These are phyloP conservation scores for Salvelinus sp. DNA, from an alignment of 2,113 vertebrate genomes.

Conservation along the genomic window DNA sequence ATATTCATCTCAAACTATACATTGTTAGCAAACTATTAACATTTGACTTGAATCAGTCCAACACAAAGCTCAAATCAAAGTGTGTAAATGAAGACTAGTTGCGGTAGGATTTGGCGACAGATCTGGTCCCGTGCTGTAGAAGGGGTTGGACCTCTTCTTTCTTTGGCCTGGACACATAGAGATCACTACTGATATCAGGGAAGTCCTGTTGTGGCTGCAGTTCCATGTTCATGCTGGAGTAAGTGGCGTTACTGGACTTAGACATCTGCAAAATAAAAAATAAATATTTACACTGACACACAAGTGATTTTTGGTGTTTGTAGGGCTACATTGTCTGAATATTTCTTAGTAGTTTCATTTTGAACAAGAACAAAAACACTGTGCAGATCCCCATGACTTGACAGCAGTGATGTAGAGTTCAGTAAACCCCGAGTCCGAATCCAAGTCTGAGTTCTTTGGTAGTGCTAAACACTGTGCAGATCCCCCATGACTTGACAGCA, in stretches of 20 bases:
- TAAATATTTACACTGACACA: background rate
- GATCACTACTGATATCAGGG: slow-evolving; percentile 9
- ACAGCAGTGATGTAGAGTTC: too few relatives aligned
- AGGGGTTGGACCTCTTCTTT: slow-evolving; percentile 56
- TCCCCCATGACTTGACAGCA: too few relatives aligned
- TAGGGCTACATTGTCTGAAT: background rate
- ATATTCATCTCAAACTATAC: too few relatives aligned
- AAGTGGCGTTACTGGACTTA: slow-evolving; percentile 46
- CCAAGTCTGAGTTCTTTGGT: too few relatives aligned
- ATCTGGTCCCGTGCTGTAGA: slow-evolving; percentile 31
- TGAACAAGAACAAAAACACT: background rate
- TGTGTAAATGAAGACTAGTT: background rate
- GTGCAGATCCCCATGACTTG: background rate
- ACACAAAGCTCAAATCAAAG: background rate
- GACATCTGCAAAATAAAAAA: slow-evolving; percentile 41
- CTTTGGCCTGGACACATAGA: slow-evolving; percentile 3
- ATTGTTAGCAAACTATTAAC: too few relatives aligned
- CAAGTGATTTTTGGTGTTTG: background rate
- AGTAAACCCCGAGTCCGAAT: too few relatives aligned
- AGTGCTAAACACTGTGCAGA: background rate
- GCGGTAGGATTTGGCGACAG: background rate
- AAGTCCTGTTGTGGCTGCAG: slow-evolving; percentile 19
- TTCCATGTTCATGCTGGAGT: slow-evolving; percentile 44
- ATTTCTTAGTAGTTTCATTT: background rate
- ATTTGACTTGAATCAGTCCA: background rate